Percentiles rank a stretch among this genome's conserved stretches.
These are phyloP conservation scores for Marasmarcha lunaedactyla DNA, from an alignment of 2,888 invertebrate species.

Conservation along the genomic window DNA sequence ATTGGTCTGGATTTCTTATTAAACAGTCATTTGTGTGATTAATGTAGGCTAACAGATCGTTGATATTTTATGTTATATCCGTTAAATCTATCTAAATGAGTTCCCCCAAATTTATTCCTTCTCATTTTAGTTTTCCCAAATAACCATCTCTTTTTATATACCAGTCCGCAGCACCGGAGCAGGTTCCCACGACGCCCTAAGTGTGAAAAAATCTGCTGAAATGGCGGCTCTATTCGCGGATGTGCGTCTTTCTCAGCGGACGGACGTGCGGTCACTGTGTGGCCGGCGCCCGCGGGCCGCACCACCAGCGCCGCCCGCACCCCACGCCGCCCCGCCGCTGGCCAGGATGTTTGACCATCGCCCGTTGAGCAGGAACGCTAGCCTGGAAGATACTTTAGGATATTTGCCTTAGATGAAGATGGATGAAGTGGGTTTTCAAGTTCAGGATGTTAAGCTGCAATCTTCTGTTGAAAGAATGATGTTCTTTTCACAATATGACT, in stretches of 20 bases:
- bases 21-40: too few species aligned
- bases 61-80: too few species aligned
- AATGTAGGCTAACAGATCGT: too few species aligned
- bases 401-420: conserved; percentile 61
- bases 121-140: too few species aligned
- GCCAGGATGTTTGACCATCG: conserved; percentile 46
- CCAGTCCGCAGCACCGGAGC: conserved; percentile 62
- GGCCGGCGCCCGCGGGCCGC: conserved; percentile 29
- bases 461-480: too few species aligned
- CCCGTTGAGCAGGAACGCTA: conserved; percentile 56
- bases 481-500: too few species aligned
- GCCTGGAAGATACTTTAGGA: conserved; percentile 74
- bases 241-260: conserved; percentile 77
- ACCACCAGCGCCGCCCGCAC: conserved; percentile 25
- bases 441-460: too few species aligned
- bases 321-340: conserved; percentile 26
- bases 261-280: conserved; percentile 67
- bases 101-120: too few species aligned
- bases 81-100: too few species aligned
- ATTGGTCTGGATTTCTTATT: too few species aligned
- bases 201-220: conserved; percentile 89
- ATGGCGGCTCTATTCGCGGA: conserved; percentile 89
- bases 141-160: too few species aligned
- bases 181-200: conserved; percentile 77
- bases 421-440: conserved; percentile 5